These are phyloP conservation scores for Regulus satrapa DNA, from an alignment of 2,113 vertebrate genomes.

Conservation along the genomic window DNA sequence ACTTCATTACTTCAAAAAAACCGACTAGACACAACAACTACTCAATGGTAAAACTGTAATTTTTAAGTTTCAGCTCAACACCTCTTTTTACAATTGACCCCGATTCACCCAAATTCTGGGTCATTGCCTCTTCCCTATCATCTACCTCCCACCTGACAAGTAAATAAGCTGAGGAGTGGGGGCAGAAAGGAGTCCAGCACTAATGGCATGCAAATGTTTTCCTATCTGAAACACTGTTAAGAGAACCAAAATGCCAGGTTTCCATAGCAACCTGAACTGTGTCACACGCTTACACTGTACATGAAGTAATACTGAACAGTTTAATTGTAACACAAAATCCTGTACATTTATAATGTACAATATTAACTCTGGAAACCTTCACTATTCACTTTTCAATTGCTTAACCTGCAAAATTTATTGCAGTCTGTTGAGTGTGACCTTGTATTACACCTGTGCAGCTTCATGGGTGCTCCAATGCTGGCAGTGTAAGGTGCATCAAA, in stretches of 20 bases:
- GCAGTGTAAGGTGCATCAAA: neutral
- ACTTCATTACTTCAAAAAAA: neutral
- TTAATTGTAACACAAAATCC: neutral
- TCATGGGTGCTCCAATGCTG: neutral
- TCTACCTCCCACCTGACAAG: neutral
- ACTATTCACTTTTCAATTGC: neutral
- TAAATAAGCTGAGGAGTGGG: neutral
- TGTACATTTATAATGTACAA: neutral
- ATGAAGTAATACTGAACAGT: neutral
- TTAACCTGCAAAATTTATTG: neutral
- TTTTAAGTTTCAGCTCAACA: neutral
- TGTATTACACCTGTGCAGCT: neutral
- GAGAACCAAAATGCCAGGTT: slow-evolving; percentile 24
- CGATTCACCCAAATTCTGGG: neutral
- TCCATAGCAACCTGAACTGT: slow-evolving; percentile 33
- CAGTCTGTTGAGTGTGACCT: neutral
- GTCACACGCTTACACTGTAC: neutral
- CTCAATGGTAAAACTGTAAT: neutral
- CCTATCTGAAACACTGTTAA: neutral
- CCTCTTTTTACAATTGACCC: neutral
- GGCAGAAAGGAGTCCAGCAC: neutral
- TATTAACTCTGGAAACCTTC: neutral
- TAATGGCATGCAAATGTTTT: neutral
- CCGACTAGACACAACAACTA: neutral
- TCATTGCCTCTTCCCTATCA: neutral